Conservation (phyloP, 2,113 vertebrate genomes). For the Percina caprodes region DNA sequence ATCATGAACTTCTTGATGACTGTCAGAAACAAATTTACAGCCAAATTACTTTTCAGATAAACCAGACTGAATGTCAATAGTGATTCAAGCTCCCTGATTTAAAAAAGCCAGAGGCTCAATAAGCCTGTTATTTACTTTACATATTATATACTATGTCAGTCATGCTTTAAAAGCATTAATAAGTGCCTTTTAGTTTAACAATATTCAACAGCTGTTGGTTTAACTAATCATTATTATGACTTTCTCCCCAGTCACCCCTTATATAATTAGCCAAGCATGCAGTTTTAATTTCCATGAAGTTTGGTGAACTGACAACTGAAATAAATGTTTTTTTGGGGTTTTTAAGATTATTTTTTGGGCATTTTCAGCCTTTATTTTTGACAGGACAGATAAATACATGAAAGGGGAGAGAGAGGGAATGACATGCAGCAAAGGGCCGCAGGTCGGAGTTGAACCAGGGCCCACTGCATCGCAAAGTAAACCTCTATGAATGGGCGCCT, state of each 20-base stretch:
- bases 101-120: not conserved
- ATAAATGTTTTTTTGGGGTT: no score
- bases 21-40: constrained; percentile 64
- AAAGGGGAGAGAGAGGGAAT: no score
- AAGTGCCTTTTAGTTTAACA: not conserved
- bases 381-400: no score
- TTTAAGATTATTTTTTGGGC: no score
- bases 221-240: not conserved
- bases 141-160: no score
- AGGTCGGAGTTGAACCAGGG: no score
- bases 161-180: not conserved
- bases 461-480: no score
- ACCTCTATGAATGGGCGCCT: no score
- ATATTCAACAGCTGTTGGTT: not conserved
- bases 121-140: not conserved
- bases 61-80: not conserved
- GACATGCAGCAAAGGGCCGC: no score
- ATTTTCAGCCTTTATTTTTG: no score
- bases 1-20: constrained; percentile 99
- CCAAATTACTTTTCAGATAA: not conserved
- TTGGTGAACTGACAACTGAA: not conserved
- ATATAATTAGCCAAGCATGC: not conserved
- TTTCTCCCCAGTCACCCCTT: not conserved
- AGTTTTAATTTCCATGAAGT: not conserved
- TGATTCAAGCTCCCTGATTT: not conserved